Base-by-base conservation (phyloP, 2,888 invertebrate species). In the Cryptophagus acutangulus region DNA sequence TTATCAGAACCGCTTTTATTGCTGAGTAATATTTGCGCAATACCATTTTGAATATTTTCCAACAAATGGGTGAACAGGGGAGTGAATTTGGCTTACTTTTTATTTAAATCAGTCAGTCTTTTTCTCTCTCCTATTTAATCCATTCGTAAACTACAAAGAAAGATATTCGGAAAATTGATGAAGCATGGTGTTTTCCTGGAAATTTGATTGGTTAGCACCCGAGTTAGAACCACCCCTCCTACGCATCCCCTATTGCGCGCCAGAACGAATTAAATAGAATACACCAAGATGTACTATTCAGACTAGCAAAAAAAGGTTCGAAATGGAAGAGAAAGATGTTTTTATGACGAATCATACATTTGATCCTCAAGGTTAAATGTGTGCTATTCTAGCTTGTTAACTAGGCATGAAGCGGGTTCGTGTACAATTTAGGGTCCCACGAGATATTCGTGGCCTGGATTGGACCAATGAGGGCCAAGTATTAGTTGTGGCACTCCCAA, bases 111-210 rank as follows among this genome's bases (percentile, higher is more conserved):
- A 61, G 63, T 63, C 63, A 63, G 63, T 63, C 63, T 63, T 63
- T 63, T 63, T 63, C 63, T 63, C 63, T 63, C 63, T 63, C 63
- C 63, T 63, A 62, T 63, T 57, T 52, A 59, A 57, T 59, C 63
- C 60, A 59, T 61, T 59, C 45, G 42, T 38, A n/a, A n/a, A n/a
- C n/a, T n/a, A n/a, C n/a, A n/a, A n/a, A n/a, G n/a, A n/a, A n/a
- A n/a, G n/a, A n/a, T n/a, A n/a, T n/a, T n/a, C n/a, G n/a, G n/a
- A n/a, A n/a, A n/a, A n/a, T n/a, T n/a, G n/a, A n/a, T n/a, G n/a
- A n/a, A n/a, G n/a, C n/a, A n/a, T n/a, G n/a, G n/a, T n/a, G n/a
- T n/a, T n/a, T n/a, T n/a, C n/a, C n/a, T n/a, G n/a, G n/a, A n/a
- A n/a, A n/a, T n/a, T n/a, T n/a, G n/a, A n/a, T n/a, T n/a, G n/a